These are phyloP conservation scores for Heliconius nattereri DNA, from an alignment of 1,140 invertebrate species.

Conservation along the genomic window DNA sequence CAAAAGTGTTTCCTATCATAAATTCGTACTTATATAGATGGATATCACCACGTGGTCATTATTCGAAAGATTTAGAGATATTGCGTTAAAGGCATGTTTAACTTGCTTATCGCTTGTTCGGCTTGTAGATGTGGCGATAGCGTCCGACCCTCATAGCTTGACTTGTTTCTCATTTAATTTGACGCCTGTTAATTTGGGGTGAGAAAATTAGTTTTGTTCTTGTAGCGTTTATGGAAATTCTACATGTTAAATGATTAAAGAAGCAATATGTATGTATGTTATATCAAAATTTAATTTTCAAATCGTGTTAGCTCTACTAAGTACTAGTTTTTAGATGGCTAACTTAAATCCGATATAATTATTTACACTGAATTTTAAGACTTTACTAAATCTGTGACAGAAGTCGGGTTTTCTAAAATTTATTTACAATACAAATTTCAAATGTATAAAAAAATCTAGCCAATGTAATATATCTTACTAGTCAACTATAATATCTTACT, in stretches of 20 bases:
- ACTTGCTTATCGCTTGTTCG: conserved; percentile 70
- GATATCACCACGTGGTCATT: conserved; percentile 64
- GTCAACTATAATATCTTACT: no score
- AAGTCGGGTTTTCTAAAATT: no score
- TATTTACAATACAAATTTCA: background rate
- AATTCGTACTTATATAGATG: conserved; percentile 60
- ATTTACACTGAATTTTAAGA: no score
- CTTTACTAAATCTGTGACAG: no score
- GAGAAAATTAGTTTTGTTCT: conserved; percentile 16
- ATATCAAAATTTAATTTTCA: no score
- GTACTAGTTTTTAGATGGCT: no score
- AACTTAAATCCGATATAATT: no score
- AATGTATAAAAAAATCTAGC: background rate
- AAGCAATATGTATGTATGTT: background rate
- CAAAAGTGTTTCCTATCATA: conserved; percentile 72
- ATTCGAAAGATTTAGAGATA: conserved; percentile 62
- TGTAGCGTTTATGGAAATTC: background rate
- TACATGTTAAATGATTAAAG: conserved; percentile 2
- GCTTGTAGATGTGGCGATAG: conserved; percentile 68
- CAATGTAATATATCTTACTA: no score
- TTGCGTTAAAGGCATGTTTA: conserved; percentile 66
- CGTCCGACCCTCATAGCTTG: conserved; percentile 45
- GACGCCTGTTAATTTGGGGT: conserved; percentile 12
- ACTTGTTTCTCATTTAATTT: conserved; percentile 45
- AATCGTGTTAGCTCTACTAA: no score